Percentiles rank a stretch among this genome's conserved stretches.
Conservation (phyloP, 2,113 vertebrate species). For the Microtus richardsoni region DNA sequence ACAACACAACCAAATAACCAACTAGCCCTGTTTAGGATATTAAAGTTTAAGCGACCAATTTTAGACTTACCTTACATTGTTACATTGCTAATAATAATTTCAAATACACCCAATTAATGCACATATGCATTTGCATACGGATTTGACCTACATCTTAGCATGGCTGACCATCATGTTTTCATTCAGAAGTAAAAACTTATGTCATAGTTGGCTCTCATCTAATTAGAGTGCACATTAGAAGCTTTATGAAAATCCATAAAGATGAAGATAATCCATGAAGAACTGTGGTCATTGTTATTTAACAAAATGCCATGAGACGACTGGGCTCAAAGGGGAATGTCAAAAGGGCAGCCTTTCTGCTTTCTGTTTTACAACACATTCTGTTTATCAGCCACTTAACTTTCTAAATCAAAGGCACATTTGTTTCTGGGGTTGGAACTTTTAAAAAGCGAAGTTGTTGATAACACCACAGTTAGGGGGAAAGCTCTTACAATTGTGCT, state of each 20-base stretch:
- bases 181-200: slow-evolving; percentile 14
- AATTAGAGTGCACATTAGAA: neutral
- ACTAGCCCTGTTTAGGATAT: neutral
- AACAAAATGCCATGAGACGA: neutral
- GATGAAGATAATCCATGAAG: no score
- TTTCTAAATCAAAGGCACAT: slow-evolving; percentile 12
- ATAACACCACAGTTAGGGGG: neutral
- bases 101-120: slow-evolving; percentile 2
- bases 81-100: neutral
- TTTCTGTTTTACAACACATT: neutral
- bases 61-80: slow-evolving; percentile 1
- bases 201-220: neutral
- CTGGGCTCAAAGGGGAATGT: neutral
- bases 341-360: neutral
- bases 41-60: slow-evolving; percentile 4
- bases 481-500: neutral
- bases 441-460: neutral
- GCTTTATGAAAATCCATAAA: neutral
- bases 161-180: neutral
- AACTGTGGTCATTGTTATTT: neutral
- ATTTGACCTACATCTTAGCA: neutral
- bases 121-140: neutral
- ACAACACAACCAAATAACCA: neutral
- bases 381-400: slow-evolving; percentile 22
- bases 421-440: slow-evolving; percentile 37